Evolutionary conservation across 2,888 invertebrate species (phyloP), one percentile per base, ranked within the genome.

Genomic region (Idaea straminata): DNA sequence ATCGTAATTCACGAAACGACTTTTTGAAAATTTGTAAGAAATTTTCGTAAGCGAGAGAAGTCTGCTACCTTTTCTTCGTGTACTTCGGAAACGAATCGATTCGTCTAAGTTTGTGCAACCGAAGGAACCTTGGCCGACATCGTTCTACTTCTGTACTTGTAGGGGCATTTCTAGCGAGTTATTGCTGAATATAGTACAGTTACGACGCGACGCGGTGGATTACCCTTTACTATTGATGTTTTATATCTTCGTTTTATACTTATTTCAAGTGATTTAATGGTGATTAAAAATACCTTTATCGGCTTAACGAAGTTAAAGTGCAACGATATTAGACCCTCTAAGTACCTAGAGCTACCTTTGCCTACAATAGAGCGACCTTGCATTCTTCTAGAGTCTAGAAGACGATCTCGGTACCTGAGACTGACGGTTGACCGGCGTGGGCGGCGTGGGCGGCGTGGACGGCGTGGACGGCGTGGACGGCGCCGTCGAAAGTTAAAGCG

Each of bases 91-190:
- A 80, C 77, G 80, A 74, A 71, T 69, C 74, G 91, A 87, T 89
- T 91, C 72, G 77, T 69, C 69, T 71, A 65, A 64, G 81, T 87
- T 90, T 88, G 85, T 85, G 87, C 85, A 89, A 89, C 82, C 79
- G 77, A 78, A 72, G 69, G 63, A 81, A 77, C 92, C 91, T 90
- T 92, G 92, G 79, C 91, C 89, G 80, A 85, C 74, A 84, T 88
- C 77, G 80, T 79, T 68, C 71, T 75, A 70, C 75, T 64, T 69
- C 73, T 72, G 66, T 64, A 74, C n/a, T 78, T 75, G 75, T n/a
- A n/a, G n/a, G n/a, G n/a, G n/a, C n/a, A n/a, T 59, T 59, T 15
- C 34, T 34, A 25, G 34, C 10, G 6, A 58, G 58, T 58, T 15
- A 58, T 58, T 58, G n/a, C 58, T n/a, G 15, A n/a, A 38, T 6